Percentiles rank a stretch among this genome's conserved stretches.
phyloP scores from a whole-genome alignment of 2,113 vertebrate genomes.

The Psilopsiagon aurifrons region DNA sequence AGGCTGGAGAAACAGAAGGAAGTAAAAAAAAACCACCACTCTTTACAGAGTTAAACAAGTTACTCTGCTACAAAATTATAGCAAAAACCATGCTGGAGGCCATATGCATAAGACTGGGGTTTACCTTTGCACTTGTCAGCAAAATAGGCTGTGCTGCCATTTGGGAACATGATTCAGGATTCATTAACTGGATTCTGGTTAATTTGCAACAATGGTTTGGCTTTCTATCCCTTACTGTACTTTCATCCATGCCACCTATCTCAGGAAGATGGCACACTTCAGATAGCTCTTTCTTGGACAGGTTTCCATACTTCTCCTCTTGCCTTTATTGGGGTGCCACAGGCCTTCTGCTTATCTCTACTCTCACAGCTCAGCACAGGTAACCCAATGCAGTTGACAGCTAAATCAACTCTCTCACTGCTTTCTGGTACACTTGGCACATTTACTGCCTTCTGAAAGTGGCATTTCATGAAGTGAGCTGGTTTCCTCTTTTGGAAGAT shows the following conservation, averaged over 20 bases:
- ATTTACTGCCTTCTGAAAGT: background rate
- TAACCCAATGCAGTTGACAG: background rate
- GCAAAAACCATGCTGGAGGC: background rate
- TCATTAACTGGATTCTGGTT: constrained; percentile 10
- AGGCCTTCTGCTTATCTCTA: background rate
- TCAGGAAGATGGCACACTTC: background rate
- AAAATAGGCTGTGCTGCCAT: background rate
- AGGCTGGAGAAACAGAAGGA: background rate
- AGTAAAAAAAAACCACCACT: background rate
- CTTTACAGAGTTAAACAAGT: background rate
- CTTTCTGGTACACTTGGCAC: background rate
- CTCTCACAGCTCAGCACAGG: background rate
- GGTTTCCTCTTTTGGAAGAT: background rate
- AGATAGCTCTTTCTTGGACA: background rate
- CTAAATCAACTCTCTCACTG: background rate
- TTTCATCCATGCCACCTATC: background rate
- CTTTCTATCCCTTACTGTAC: background rate
- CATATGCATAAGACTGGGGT: background rate
- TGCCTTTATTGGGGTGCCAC: background rate
- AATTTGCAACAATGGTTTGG: background rate
- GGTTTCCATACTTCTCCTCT: background rate
- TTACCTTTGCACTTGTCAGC: constrained; percentile 24
- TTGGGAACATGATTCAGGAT: background rate
- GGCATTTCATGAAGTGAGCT: background rate
- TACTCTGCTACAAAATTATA: background rate